Conservation (phyloP, 2,797 vertebrate species). For the Eleutherodactylus coqui region DNA sequence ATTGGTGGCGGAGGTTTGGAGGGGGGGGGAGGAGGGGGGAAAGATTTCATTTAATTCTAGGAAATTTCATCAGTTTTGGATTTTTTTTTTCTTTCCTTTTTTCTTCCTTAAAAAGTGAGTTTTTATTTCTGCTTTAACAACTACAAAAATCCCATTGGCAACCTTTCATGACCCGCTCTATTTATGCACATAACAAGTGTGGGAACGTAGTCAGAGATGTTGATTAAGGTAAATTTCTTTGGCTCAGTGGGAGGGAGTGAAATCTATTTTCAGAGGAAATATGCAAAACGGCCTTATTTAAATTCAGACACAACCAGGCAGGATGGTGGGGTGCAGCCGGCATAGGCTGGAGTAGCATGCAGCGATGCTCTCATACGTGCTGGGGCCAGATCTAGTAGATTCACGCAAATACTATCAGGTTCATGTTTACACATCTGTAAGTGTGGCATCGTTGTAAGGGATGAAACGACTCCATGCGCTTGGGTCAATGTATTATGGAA, state of each 20-base stretch:
- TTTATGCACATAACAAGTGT: conserved; percentile 63
- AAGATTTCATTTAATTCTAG: conserved; percentile 44
- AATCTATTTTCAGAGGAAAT: conserved; percentile 64
- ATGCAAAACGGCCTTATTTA: conserved; percentile 62
- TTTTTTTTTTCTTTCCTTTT: conserved; percentile 26
- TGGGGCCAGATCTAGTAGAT: neutral
- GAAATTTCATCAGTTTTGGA: conserved; percentile 51
- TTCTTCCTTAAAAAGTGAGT: conserved; percentile 17
- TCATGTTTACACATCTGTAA: conserved; percentile 15
- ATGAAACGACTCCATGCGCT: neutral
- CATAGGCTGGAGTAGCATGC: conserved; percentile 24
- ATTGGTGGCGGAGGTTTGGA: neutral
- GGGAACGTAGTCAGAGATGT: conserved; percentile 63
- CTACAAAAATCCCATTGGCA: conserved; percentile 55
- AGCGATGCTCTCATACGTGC: conserved; percentile 14
- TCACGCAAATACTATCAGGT: conserved; percentile 8
- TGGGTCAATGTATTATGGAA: neutral
- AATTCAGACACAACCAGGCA: conserved; percentile 55
- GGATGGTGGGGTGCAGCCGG: conserved; percentile 37
- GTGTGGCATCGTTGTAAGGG: neutral
- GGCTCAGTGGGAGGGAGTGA: conserved; percentile 59
- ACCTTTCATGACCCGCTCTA: conserved; percentile 59
- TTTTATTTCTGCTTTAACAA: conserved; percentile 54
- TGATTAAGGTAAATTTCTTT: conserved; percentile 64
- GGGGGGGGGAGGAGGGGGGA: neutral